Base-by-base conservation (phyloP, 2,113 vertebrate genomes). In the Seriola aureovittata region DNA sequence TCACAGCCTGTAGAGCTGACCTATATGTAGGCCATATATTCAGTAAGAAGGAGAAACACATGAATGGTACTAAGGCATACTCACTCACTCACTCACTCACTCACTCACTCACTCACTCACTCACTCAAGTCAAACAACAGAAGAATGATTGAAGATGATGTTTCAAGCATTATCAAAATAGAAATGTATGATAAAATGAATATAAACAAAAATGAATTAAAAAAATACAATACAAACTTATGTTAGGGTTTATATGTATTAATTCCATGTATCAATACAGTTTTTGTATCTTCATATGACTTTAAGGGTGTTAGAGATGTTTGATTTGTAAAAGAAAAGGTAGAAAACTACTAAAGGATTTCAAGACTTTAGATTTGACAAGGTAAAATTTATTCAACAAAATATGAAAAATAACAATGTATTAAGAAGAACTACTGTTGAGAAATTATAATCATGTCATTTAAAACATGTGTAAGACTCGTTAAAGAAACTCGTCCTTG, bases 1-100 rank as follows among this genome's bases (percentile, higher is more conserved):
- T 80, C 72, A 70, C 75, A 80, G 80, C 65, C 48, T 82, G 50
- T 62, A 74, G 29, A 80, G 32, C 25, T 88, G 91, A 89, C 89
- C 87, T 80, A 88, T 86, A 86, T 81, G 70, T 29, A 48, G 21
- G 5, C 38, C 38, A 58, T 76, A 34, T 59, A 60, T 67, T 42
- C 67, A 71, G 50, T 65, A 66, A 62, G 57, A 38, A 78, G 58
- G 54, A 78, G 29, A 71, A 62, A 63, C 16, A 74, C 19, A 7
- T 80, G 62, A 4, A 60, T 57, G 21, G 29, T 65, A 25, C 69
- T 19, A 10, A 72, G 23, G 10, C 11, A 16, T 75, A 64, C 68
- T 57, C 62, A 59, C 48, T 71, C 55, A 34, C 40, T 68, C 79
- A 70, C 36, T 48, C 64, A 81, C 36, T 78, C 55, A 34, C 40